Evolutionary conservation across 2,888 invertebrate species (phyloP).

Genomic region (Mellilla xanthometata): DNA sequence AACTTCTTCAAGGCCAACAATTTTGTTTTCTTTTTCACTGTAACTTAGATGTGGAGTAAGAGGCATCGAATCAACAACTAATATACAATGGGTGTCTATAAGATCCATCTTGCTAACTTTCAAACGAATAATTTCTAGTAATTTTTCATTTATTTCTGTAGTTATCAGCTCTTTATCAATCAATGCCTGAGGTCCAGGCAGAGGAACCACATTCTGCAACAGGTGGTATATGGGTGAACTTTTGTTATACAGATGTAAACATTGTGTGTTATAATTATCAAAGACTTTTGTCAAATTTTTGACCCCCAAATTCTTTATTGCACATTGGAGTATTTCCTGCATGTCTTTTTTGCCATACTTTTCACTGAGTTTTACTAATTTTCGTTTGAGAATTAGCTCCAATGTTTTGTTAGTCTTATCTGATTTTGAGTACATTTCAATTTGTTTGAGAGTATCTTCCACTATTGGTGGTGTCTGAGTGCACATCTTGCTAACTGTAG

Average conservation of each 20-base stretch:
- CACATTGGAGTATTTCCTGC: neutral
- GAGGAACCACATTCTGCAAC: constrained; percentile 16
- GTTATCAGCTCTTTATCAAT: constrained; percentile 23
- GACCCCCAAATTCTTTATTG: too few species aligned
- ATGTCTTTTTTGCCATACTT: neutral
- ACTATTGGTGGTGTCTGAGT: too few species aligned
- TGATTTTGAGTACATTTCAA: too few species aligned
- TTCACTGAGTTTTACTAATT: neutral
- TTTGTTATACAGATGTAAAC: constrained; percentile 28
- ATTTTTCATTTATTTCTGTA: constrained; percentile 25
- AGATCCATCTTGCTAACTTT: constrained; percentile 32
- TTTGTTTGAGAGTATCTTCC: too few species aligned
- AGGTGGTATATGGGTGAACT: constrained; percentile 23
- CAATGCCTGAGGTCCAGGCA: constrained; percentile 22
- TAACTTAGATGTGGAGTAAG: constrained; percentile 32
- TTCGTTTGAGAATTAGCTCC: neutral
- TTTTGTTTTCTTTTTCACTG: constrained; percentile 30
- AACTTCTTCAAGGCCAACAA: constrained; percentile 36
- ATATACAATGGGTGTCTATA: constrained; percentile 28
- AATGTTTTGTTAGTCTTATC: too few species aligned
- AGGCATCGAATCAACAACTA: constrained; percentile 26
- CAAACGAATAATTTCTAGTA: constrained; percentile 26
- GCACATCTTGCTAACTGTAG: too few species aligned
- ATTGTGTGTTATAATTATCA: constrained; percentile 20
- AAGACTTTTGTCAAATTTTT: too few species aligned